A percentile compares a stretch with the other conserved stretches of the same genome.
Conservation (phyloP, 2,113 vertebrate species). For the Entomyzon cyanotis region DNA sequence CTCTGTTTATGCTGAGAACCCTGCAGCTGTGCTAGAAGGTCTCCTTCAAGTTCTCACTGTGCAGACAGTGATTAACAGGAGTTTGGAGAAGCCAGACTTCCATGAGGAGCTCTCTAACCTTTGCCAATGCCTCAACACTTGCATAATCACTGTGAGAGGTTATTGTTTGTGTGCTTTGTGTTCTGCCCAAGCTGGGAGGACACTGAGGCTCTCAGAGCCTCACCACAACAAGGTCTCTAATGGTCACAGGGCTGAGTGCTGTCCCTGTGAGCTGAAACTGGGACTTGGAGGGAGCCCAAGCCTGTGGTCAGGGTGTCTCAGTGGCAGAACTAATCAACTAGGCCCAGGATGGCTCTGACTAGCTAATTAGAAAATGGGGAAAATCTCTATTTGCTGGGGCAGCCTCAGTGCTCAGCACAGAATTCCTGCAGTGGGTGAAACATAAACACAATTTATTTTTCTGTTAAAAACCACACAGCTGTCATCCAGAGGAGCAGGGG, state of each 20-base stretch:
- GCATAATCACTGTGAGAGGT: rapidly evolving
- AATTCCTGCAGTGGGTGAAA: background rate
- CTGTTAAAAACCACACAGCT: background rate
- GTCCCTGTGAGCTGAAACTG: background rate
- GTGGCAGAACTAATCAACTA: background rate
- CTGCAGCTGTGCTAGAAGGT: background rate
- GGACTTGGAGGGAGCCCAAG: background rate
- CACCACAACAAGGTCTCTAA: background rate
- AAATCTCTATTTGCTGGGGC: background rate
- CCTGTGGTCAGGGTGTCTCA: background rate
- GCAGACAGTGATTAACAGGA: background rate
- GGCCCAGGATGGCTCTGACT: background rate
- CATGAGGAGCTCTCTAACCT: background rate
- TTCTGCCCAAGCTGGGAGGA: background rate
- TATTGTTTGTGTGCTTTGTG: background rate
- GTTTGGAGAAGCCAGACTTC: background rate
- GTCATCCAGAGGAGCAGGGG: background rate
- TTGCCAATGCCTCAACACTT: background rate
- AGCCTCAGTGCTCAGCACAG: background rate
- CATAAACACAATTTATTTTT: background rate
- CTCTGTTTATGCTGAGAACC: background rate
- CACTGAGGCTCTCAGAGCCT: background rate
- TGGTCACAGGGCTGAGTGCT: background rate
- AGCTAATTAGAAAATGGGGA: background rate
- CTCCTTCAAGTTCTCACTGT: background rate